Conservation (phyloP, 1,140 invertebrate genomes). For the Andrena cerasifolii region DNA sequence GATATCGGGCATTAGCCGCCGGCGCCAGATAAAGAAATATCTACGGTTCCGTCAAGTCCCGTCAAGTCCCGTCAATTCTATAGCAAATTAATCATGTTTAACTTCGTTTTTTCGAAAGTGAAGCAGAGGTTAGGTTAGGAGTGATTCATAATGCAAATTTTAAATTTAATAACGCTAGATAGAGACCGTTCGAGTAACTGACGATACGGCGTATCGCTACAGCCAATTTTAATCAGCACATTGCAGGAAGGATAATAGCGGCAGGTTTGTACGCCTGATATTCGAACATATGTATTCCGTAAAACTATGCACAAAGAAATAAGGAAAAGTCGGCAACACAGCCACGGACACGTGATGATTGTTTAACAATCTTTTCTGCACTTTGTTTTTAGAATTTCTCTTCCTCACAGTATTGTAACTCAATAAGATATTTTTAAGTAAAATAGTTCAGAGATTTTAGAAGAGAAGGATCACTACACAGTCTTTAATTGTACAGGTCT, state of each 20-base stretch:
- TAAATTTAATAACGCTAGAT: not conserved
- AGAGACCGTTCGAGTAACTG: not conserved
- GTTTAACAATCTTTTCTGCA: slow-evolving; percentile 23
- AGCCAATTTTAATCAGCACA: not conserved
- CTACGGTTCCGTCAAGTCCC: too few species aligned
- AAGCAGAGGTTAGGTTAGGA: not conserved
- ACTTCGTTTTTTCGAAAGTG: not conserved
- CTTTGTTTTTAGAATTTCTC: not conserved
- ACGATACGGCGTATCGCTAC: not conserved
- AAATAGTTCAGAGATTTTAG: not conserved
- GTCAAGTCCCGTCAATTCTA: too few species aligned
- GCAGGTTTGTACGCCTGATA: not conserved
- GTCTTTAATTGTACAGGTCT: not conserved
- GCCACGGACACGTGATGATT: slow-evolving; percentile 5
- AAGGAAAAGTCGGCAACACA: not conserved
- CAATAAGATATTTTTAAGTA: not conserved
- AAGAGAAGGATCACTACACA: not conserved
- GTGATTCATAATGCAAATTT: not conserved
- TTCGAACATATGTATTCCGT: not conserved
- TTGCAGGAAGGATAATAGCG: not conserved
- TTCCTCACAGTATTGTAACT: not conserved
- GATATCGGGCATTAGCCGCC: too few species aligned
- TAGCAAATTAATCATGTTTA: not conserved
- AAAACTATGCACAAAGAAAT: not conserved
- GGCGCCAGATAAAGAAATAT: too few species aligned